Percentiles rank a stretch among this genome's conserved stretches.
Evolutionary conservation across 2,797 vertebrate species (phyloP).

Genomic region (Thamnophis elegans): DNA sequence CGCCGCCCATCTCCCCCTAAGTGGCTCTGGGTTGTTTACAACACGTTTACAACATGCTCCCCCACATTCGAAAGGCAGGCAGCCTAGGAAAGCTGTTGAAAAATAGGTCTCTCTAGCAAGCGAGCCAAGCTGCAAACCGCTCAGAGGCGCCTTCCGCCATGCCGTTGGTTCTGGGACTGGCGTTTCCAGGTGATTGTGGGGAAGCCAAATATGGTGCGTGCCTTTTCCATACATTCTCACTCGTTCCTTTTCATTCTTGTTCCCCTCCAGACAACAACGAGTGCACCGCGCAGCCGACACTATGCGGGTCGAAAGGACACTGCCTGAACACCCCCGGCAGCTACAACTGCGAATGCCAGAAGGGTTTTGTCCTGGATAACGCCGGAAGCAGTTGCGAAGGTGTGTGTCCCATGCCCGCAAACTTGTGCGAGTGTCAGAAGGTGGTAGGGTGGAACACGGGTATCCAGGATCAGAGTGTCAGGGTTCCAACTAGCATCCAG

Average conservation of each 20-base stretch:
- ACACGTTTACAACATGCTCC: neutral
- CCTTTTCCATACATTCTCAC: accelerated
- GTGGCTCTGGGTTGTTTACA: neutral
- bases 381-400: conserved; percentile 87
- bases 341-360: conserved; percentile 87
- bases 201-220: too few species aligned
- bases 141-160: neutral
- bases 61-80: neutral
- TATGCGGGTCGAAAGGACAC: conserved; percentile 74
- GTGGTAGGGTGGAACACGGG: neutral
- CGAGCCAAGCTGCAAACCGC: neutral
- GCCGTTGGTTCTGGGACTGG: neutral
- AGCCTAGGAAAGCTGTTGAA: neutral
- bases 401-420: conserved; percentile 46
- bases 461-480: neutral
- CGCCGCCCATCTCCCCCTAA: neutral
- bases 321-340: conserved; percentile 81
- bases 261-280: conserved; percentile 79
- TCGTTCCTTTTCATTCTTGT: neutral
- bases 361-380: conserved; percentile 85
- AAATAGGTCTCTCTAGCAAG: neutral
- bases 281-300: conserved; percentile 72
- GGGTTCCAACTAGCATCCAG: too few species aligned
- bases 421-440: neutral
- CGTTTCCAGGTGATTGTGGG: neutral